A percentile compares a stretch with the other conserved stretches of the same genome.
Evolutionary conservation across 2,888 invertebrate species (phyloP).

Genomic region (Zhengitettix transpicula): DNA sequence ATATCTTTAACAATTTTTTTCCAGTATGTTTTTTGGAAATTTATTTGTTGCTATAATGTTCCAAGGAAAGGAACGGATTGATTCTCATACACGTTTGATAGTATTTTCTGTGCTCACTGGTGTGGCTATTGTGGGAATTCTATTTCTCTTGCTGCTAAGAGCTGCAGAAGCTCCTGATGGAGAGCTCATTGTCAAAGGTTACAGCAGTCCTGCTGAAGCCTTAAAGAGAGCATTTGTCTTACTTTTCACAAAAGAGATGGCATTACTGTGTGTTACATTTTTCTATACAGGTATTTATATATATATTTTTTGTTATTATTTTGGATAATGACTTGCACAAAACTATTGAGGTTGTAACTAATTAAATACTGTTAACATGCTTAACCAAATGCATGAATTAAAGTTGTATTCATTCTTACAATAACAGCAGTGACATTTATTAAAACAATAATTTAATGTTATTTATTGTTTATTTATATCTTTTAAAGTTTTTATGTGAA

Average conservation of each 20-base stretch:
- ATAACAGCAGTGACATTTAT: no score
- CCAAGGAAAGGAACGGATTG: constrained; percentile 59
- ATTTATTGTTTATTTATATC: no score
- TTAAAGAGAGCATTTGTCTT: constrained; percentile 58
- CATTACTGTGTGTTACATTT: constrained; percentile 68
- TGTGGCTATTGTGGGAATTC: constrained; percentile 51
- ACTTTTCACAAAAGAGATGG: constrained; percentile 68
- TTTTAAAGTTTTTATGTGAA: no score
- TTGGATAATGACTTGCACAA: no score
- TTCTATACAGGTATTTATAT: constrained; percentile 64
- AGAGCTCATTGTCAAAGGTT: constrained; percentile 21
- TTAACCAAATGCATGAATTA: no score
- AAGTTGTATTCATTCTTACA: no score
- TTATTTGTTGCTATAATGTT: constrained; percentile 87
- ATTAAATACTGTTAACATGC: no score
- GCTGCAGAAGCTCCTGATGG: constrained; percentile 24
- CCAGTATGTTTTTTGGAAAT: constrained; percentile 87
- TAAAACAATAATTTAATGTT: no score
- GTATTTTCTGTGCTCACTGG: constrained; percentile 61
- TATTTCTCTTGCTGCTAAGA: constrained; percentile 46
- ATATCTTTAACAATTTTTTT: constrained; percentile 19
- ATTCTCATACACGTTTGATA: constrained; percentile 47
- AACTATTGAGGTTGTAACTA: no score
- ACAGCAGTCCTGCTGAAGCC: constrained; percentile 44
- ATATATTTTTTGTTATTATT: not conserved